Evolutionary conservation across 2,888 invertebrate genomes (phyloP), one percentile per base, ranked within the genome.

Genomic region (Drosophila quinaria): DNA sequence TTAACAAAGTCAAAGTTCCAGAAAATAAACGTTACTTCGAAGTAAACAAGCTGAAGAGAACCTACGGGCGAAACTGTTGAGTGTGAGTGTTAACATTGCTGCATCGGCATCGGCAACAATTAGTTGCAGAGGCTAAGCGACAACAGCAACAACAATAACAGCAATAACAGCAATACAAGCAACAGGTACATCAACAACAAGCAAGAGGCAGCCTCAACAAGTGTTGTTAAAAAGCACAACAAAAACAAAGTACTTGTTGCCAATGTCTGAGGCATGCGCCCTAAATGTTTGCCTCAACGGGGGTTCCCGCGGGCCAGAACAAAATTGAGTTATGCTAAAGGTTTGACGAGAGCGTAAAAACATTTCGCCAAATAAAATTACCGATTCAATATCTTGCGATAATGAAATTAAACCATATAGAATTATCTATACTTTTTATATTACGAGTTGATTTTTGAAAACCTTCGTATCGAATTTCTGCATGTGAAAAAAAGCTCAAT

Each of bases 311-410:
- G 52, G 37, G 50, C 58, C 52, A 47, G 13, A 25, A 39, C 19
- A 35, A 74, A 82, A 82, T 76, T 78, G 74, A 80, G 64, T 73
- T 76, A 8, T 62, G 47, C 31, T 50, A 54, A 74, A 63, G 39
- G 69, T 49, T 69, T 69, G 46, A 39, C 47, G 63, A 42, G 59
- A 50, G 31, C 13, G 46, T 35, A 49, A 50, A 74, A 78, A 69
- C 35, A 46, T 52, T 60, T 66, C 39, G 58, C 55, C 66, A 82
- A 79, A 79, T 79, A 55, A 25, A 80, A 79, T 82, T 78, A 80
- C 64, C 41, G 54, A 71, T 49, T 17, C 37, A 58, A 46, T 56
- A 56, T 37, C 15, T 25, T 37, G 37, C 6, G 25, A 5, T 42
- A 42, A 19, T 42, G 11, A 1, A 42, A 42, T 19, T 19, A 5